These are phyloP conservation scores for Eupithecia vulgata DNA, from an alignment of 2,888 invertebrate species.

Conservation along the genomic window DNA sequence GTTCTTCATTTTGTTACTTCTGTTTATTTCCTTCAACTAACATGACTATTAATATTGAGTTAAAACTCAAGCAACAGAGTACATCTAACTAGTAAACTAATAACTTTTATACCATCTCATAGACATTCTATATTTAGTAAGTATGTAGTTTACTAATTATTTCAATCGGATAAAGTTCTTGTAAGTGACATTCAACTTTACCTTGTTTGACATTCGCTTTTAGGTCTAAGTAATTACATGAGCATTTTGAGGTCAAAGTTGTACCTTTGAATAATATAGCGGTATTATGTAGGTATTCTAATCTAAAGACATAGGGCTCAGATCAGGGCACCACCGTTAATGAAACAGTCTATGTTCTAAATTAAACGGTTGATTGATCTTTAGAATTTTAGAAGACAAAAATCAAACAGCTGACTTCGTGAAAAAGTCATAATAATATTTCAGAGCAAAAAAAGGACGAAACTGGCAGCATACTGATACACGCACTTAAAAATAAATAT, in stretches of 20 bases:
- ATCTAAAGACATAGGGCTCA: not conserved
- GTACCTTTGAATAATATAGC: not conserved
- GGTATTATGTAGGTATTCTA: not conserved
- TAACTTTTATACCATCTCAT: not conserved
- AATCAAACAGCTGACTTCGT: no score
- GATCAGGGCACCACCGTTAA: not conserved
- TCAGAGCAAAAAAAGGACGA: no score
- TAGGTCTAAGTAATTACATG: not conserved
- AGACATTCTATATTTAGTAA: no score
- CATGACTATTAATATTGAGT: not conserved
- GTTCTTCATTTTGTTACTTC: not conserved
- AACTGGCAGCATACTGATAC: no score
- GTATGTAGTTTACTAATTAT: not conserved
- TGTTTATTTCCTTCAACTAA: not conserved
- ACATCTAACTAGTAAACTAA: no score
- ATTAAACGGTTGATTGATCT: not conserved
- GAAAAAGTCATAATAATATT: no score
- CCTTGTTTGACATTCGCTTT: not conserved
- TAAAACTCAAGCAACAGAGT: no score
- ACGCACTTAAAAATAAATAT: no score
- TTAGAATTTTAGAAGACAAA: no score
- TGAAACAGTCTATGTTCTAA: not conserved
- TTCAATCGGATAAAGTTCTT: conserved; percentile 1
- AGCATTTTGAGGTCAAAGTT: not conserved
- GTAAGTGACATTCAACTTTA: not conserved